Conservation (phyloP, 2,797 vertebrate species). For the Manis pentadactyla region DNA sequence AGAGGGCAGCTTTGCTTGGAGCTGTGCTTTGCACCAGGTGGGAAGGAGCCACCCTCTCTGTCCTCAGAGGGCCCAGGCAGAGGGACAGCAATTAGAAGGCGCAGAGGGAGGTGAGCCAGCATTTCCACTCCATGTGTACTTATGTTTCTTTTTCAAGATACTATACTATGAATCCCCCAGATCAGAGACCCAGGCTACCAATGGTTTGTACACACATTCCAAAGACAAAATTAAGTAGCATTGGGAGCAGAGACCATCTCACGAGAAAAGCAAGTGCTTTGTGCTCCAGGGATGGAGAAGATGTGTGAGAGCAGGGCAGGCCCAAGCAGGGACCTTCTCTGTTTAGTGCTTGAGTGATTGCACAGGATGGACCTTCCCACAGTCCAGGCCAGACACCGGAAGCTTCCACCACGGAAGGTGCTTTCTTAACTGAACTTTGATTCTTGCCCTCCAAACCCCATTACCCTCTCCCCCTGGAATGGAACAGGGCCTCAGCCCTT, state of each 20-base stretch:
- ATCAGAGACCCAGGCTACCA: background rate
- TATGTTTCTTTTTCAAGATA: background rate
- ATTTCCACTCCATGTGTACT: background rate
- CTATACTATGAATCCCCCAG: background rate
- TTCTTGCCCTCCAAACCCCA: too few relatives aligned
- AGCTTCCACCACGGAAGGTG: background rate
- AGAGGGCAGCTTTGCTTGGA: conserved; percentile 59
- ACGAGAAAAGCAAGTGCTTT: background rate
- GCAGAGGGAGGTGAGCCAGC: background rate
- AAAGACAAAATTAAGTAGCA: background rate
- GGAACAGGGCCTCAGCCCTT: background rate
- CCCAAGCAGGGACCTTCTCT: background rate
- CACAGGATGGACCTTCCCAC: accelerated
- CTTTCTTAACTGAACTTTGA: background rate
- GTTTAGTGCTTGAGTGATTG: background rate
- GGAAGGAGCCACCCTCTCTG: background rate
- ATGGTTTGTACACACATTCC: background rate
- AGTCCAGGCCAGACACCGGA: too few relatives aligned
- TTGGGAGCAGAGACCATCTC: background rate
- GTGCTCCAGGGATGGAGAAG: background rate
- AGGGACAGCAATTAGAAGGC: conserved; percentile 33
- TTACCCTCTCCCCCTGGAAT: background rate
- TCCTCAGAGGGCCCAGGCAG: background rate
- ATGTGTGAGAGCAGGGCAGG: background rate
- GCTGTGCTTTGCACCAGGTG: conserved; percentile 41